phyloP scores from a whole-genome alignment of 30 jellyfish, hydroid and myxozoan species.

The Cassiopea andromeda region DNA sequence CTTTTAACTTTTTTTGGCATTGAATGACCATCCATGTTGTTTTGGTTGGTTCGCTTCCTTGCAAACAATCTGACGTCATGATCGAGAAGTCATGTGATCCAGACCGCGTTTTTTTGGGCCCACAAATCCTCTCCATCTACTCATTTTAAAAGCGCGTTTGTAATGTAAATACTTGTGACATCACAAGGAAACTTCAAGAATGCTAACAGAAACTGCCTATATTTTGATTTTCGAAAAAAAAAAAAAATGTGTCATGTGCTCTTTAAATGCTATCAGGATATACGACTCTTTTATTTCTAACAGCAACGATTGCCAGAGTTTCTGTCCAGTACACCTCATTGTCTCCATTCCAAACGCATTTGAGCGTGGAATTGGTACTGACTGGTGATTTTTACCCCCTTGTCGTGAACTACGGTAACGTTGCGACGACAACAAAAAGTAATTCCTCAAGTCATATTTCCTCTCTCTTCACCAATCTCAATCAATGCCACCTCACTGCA shows the following conservation, averaged over 20 bases:
- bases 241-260: neutral
- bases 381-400: no score
- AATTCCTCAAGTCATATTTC: no score
- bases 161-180: neutral
- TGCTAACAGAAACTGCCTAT: neutral
- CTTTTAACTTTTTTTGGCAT: slow-evolving; percentile 4
- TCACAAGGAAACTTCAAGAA: neutral
- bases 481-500: no score
- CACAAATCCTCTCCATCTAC: neutral
- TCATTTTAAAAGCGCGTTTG: neutral
- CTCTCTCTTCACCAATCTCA: no score
- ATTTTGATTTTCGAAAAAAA: neutral
- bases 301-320: no score
- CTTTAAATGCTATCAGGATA: no score
- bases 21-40: neutral
- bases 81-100: neutral
- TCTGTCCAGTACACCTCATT: no score
- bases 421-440: no score
- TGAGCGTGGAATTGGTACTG: no score
- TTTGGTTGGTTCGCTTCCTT: neutral
- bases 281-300: no score
- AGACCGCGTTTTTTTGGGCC: neutral
- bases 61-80: neutral
- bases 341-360: no score
- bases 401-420: no score